phyloP scores from a whole-genome alignment of 2,888 invertebrate genomes.

The Drosophila fulvimacula region DNA sequence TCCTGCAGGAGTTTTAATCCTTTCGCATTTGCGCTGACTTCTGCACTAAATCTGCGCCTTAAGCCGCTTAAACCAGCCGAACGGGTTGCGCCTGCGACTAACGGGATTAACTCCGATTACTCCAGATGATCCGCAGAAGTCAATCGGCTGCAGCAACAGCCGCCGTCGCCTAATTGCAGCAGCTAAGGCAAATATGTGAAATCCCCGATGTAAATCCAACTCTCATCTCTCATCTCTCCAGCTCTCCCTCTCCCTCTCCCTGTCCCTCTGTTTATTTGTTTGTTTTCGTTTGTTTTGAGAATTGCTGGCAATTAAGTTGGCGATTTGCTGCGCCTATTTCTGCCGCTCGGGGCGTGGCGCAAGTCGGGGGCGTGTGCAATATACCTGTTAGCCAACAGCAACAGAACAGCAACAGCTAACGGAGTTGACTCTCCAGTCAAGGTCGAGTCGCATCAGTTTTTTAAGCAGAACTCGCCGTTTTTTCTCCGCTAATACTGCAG shows the following conservation, averaged over 20 bases:
- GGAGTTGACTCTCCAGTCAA: neutral
- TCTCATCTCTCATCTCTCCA: no score
- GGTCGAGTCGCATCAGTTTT: slow-evolving; percentile 26
- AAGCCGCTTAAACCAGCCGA: slow-evolving; percentile 42
- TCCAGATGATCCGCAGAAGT: slow-evolving; percentile 77
- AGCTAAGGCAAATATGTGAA: slow-evolving; percentile 8
- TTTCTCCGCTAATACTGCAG: slow-evolving; percentile 53
- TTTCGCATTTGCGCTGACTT: slow-evolving; percentile 76
- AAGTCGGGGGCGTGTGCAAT: slow-evolving; percentile 67
- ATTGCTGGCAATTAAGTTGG: slow-evolving; percentile 73
- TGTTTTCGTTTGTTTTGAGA: slow-evolving; percentile 83
- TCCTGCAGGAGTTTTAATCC: slow-evolving; percentile 56
- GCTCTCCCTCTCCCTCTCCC: slow-evolving; percentile 46
- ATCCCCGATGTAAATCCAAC: slow-evolving; percentile 24
- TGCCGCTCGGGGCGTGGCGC: slow-evolving; percentile 32
- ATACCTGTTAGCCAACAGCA: slow-evolving; percentile 33
- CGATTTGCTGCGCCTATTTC: slow-evolving; percentile 60
- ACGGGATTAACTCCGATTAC: slow-evolving; percentile 81
- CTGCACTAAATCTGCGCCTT: slow-evolving; percentile 57
- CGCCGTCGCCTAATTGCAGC: slow-evolving; percentile 4
- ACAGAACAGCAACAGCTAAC: slow-evolving; percentile 1
- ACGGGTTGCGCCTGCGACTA: slow-evolving; percentile 57
- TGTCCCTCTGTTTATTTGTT: slow-evolving; percentile 74
- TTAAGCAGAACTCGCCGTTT: slow-evolving; percentile 26
- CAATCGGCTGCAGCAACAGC: slow-evolving; percentile 49